Base-by-base conservation (phyloP, 1,140 invertebrate genomes). In the Daktulosphaira vitifoliae region DNA sequence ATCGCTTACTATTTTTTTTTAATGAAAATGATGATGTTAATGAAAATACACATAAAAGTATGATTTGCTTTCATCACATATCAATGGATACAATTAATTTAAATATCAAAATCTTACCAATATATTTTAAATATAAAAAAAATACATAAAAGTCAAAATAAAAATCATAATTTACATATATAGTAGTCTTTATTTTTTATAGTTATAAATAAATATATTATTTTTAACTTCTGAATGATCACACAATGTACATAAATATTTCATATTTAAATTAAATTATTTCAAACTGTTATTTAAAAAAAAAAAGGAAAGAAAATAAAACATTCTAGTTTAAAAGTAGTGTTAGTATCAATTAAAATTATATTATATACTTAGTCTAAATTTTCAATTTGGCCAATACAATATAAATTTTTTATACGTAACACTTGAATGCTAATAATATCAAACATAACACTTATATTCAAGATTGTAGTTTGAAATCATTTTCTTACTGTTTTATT, bases 311-410 rank as follows among this genome's bases (percentile, higher is more conserved):
- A 20, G 20, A 46, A 62, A 46, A 51, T 5, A 33, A 62, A 62
- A 48, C 42, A 37, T 18, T 46, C 54, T 59, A 59, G 42, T 59
- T 59, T 26, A 54, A 54, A 44, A 44, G 29, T 44, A 48, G 49
- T 48, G 56, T 62, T 62, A 62, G 42, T 48, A 4, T 59, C 38
- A 62, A 62, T 37, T 46, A 48, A 25, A 48, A 46, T 11, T 44
- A 44, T 46, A 59, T 25, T 48, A 46, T 62, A 46, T 56, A 62
- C 56, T 62, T 62, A 62, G n/a, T 62, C 42, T 62, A 48, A 29
- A 48, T 46, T 22, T 62, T 23, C 29, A 62, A 46, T 48, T 62
- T 33, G 23, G 56, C 25, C 42, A 1, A 62, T 62, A 62, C 15
- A 33, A 33, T 33, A 11, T 33, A 33, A 5, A 44, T 44, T 7